Evolutionary conservation across 2,888 invertebrate species (phyloP).

Genomic region (Diplolepis rosae): DNA sequence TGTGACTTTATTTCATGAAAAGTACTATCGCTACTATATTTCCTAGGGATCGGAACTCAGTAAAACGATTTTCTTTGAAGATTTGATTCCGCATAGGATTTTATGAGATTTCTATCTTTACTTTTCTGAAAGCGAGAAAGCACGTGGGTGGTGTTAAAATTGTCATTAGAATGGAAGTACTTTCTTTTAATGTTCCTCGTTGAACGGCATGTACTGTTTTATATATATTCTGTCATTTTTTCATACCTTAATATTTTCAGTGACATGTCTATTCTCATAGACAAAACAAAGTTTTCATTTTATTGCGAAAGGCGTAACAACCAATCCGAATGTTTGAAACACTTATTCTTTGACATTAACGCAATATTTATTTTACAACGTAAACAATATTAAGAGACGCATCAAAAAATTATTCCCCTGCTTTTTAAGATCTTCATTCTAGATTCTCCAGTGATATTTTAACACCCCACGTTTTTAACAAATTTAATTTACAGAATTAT

Average conservation of each 20-base stretch:
- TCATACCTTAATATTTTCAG: constrained; percentile 1
- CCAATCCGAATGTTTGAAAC: constrained; percentile 1
- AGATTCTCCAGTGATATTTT: not conserved
- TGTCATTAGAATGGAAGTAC: not conserved
- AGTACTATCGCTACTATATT: not conserved
- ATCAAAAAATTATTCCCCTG: not conserved
- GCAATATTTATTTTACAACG: constrained; percentile 13
- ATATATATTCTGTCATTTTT: not conserved
- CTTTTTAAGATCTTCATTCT: not conserved
- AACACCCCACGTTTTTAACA: not conserved
- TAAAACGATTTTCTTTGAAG: not conserved
- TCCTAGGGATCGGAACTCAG: not conserved
- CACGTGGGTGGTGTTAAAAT: constrained; percentile 6
- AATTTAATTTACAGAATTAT: no score
- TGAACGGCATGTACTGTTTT: not conserved
- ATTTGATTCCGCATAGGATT: not conserved
- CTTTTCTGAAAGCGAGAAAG: constrained; percentile 9
- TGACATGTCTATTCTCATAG: not conserved
- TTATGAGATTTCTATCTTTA: constrained; percentile 7
- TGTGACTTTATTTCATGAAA: not conserved
- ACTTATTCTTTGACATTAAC: not conserved
- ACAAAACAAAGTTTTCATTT: constrained; percentile 11
- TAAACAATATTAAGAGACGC: not conserved
- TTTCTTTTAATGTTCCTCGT: not conserved
- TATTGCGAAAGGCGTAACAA: not conserved